Conservation (phyloP, 1,140 invertebrate species). For the Aradophagus sp. region DNA sequence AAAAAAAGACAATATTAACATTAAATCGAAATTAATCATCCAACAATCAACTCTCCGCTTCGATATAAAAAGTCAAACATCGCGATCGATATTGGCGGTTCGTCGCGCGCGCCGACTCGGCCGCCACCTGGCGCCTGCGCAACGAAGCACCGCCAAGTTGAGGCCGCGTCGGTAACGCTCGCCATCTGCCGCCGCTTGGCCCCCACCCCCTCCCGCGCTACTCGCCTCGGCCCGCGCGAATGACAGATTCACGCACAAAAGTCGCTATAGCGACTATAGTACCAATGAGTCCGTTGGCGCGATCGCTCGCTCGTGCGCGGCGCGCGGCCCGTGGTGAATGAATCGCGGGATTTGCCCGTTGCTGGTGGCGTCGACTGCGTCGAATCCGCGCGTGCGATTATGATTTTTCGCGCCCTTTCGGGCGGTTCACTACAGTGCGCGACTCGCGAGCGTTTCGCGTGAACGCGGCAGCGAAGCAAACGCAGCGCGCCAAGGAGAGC, state of each 20-base stretch:
- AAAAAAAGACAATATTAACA: too few species aligned
- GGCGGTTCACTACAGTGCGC: slow-evolving; percentile 19
- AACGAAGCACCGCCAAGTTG: slow-evolving; percentile 23
- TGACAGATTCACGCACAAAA: slow-evolving; percentile 61
- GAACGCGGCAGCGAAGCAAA: slow-evolving; percentile 31
- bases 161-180: slow-evolving; percentile 51
- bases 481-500: too few species aligned
- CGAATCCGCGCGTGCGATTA: slow-evolving; percentile 44
- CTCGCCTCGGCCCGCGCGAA: slow-evolving; percentile 20
- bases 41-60: too few species aligned
- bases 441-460: slow-evolving; percentile 37
- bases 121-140: slow-evolving; percentile 32
- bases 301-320: slow-evolving; percentile 56
- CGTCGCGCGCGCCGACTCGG: too few species aligned
- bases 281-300: slow-evolving; percentile 65
- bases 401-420: slow-evolving; percentile 47
- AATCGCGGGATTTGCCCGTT: slow-evolving; percentile 10
- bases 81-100: too few species aligned
- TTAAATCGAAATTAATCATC: too few species aligned
- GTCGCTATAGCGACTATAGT: slow-evolving; percentile 61
- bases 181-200: slow-evolving; percentile 34
- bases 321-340: slow-evolving; percentile 14
- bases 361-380: slow-evolving; percentile 19
- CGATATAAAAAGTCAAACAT: too few species aligned
- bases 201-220: slow-evolving; percentile 1